Base-by-base conservation (phyloP, 2,113 vertebrate genomes). In the Microtus montanus region DNA sequence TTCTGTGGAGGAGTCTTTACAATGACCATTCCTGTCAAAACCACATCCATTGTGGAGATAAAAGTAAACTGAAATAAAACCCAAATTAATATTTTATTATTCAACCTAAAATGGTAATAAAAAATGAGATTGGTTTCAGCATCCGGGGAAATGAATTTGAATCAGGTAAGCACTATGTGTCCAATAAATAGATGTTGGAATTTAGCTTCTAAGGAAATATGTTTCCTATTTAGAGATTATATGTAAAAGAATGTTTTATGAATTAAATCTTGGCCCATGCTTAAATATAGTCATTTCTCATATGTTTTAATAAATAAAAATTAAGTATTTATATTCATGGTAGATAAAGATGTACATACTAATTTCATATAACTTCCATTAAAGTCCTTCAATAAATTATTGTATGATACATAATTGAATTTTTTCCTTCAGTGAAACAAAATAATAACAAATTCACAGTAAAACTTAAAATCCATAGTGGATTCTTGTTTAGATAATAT, bases 101-200 rank as follows among this genome's bases (percentile, higher is more conserved):
- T 96, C 24, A 30, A n/a, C 96, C 95, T 96, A 97, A 97, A 97
- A 93, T 92, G 75, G 2, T 38, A 90, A 33, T 94, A 5, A 96
- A 96, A 96, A 73, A 74, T 0, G 3, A 91, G 20, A 73, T 4
- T 47, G 5, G 4, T 7, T 96, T 96, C 97, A 90, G 15, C 22
- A 97, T 96, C 44, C 68, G 68, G 85, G 35, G 24, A 71, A 58
- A 83, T 95, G 85, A 96, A 96, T 35, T 8, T 82, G 70, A 87
- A 77, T 30, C 86, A 52, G 26, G 49, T 79, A 92, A 13, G 0
- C 66, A 89, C 91, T 96, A 83, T 91, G 3, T 0, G 0, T 22
- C 63, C 4, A 28, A n/a, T 79, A 92, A 94, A 88, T 85, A 82
- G 12, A 1, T 20, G 24, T 64, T 2, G 28, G 0, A 7, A 87